A percentile compares a stretch with the other conserved stretches of the same genome.
Evolutionary conservation across 2,888 invertebrate genomes (phyloP).

Genomic region (Oscheius onirici): DNA sequence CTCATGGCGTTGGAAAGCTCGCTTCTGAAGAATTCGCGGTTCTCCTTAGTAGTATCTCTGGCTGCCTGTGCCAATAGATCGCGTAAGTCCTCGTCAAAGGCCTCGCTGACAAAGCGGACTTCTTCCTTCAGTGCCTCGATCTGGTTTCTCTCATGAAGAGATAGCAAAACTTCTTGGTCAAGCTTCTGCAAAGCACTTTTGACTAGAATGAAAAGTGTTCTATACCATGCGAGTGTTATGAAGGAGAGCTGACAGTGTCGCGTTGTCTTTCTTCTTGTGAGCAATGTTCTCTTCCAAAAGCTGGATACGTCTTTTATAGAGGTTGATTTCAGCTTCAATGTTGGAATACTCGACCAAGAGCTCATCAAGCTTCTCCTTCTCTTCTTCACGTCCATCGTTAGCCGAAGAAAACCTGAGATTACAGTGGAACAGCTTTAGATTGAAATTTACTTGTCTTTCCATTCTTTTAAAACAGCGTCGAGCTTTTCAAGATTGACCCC

Average conservation of each 20-base stretch:
- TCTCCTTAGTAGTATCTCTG: slow-evolving; percentile 75
- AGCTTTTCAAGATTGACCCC: slow-evolving; percentile 5
- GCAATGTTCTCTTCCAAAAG: slow-evolving; percentile 65
- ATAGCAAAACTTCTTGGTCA: slow-evolving; percentile 22
- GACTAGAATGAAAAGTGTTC: background rate
- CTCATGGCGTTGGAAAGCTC: slow-evolving; percentile 74
- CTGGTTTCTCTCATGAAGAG: slow-evolving; percentile 14
- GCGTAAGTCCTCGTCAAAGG: slow-evolving; percentile 71
- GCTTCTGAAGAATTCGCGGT: slow-evolving; percentile 75
- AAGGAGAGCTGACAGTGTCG: background rate
- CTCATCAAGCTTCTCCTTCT: slow-evolving; percentile 72
- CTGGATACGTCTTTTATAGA: slow-evolving; percentile 67
- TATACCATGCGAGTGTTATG: slow-evolving; percentile 11
- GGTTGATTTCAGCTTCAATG: slow-evolving; percentile 65
- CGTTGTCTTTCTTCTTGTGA: slow-evolving; percentile 72
- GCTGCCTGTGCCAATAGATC: slow-evolving; percentile 74
- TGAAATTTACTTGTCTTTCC: slow-evolving; percentile 24
- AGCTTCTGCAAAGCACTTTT: slow-evolving; percentile 6
- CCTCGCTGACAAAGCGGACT: slow-evolving; percentile 16
- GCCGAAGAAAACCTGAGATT: slow-evolving; percentile 67
- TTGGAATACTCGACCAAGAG: slow-evolving; percentile 69
- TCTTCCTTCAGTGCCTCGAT: slow-evolving; percentile 14
- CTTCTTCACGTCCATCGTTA: slow-evolving; percentile 52
- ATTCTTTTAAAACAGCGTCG: slow-evolving; percentile 3
- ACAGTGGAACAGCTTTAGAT: background rate